Evolutionary conservation across 2,888 invertebrate genomes (phyloP), one percentile per base, ranked within the genome.

Genomic region (Plebejus argus): DNA sequence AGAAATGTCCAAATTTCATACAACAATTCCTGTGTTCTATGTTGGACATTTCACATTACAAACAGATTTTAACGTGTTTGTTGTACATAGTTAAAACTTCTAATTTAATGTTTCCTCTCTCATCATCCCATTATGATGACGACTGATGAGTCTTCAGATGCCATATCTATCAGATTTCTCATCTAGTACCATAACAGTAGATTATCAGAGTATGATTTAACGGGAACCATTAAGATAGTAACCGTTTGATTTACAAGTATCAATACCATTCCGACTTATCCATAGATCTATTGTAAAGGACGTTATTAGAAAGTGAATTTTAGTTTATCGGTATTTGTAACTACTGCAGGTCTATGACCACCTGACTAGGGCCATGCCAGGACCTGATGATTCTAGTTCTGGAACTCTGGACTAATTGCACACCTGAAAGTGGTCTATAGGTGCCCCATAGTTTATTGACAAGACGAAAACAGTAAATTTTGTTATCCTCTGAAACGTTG

Each of bases 171-270:
- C 15, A 18, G 28, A 66, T 28, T 66, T 5, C 15, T 28, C 28
- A 23, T 66, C 66, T 15, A 23, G 4, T 28, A 5, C 5, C 74
- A 33, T 74, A 53, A 53, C 74, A 74, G 74, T 45, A 72, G 77
- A 77, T 77, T 77, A 77, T 77, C 71, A 28, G 8, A 70, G 56
- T 58, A 39, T 58, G 77, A 77, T 77, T 77, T 72, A 77, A 77
- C 58, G n/a, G 58, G 71, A 58, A 56, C 71, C 56, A 72, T 72
- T 72, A 56, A 61, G 77, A 77, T 72, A 74, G 74, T 72, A 45
- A 72, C 71, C 20, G 71, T 53, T 74, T 74, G 74, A 74, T 74
- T 74, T 74, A 74, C 28, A 74, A 53, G 74, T 74, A 74, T 74
- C 74, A 74, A 49, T 53, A 45, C 49, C 18, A 45, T 23, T 72